Evolutionary conservation across 2,113 vertebrate genomes (phyloP).

Genomic region (Phodopus roborovskii): DNA sequence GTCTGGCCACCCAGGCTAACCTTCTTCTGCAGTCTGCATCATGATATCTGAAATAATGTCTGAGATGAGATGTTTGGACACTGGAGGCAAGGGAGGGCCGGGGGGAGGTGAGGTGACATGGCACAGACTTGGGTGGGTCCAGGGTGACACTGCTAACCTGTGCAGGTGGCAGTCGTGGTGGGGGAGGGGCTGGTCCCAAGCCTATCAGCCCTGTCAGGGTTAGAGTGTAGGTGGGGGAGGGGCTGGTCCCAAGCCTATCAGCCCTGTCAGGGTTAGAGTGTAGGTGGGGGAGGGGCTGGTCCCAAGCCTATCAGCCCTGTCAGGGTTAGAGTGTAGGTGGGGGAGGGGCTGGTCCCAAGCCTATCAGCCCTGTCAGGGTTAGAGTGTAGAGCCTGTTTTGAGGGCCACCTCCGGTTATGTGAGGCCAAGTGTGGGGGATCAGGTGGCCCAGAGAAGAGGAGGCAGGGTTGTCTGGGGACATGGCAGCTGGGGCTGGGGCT

Average conservation of each 20-base stretch:
- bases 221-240: too few species aligned
- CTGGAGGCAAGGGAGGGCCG: not conserved
- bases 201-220: too few species aligned
- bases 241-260: too few species aligned
- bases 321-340: too few species aligned
- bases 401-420: not conserved
- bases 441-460: not conserved
- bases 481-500: not conserved
- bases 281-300: too few species aligned
- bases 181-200: not conserved
- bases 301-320: too few species aligned
- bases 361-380: not conserved
- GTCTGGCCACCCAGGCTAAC: too few species aligned
- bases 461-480: not conserved
- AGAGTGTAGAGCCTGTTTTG: not conserved
- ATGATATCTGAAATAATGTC: not conserved
- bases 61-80: not conserved
- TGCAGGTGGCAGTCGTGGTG: fast-evolving
- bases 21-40: fast-evolving
- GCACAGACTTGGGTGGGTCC: not conserved
- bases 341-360: not conserved
- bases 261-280: too few species aligned
- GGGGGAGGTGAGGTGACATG: not conserved
- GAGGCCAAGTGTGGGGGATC: not conserved
- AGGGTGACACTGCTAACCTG: not conserved